Percentiles rank a stretch among this genome's conserved stretches.
These are phyloP conservation scores for Gymnocypris eckloni DNA, from an alignment of 2,797 vertebrate species.

Conservation along the genomic window DNA sequence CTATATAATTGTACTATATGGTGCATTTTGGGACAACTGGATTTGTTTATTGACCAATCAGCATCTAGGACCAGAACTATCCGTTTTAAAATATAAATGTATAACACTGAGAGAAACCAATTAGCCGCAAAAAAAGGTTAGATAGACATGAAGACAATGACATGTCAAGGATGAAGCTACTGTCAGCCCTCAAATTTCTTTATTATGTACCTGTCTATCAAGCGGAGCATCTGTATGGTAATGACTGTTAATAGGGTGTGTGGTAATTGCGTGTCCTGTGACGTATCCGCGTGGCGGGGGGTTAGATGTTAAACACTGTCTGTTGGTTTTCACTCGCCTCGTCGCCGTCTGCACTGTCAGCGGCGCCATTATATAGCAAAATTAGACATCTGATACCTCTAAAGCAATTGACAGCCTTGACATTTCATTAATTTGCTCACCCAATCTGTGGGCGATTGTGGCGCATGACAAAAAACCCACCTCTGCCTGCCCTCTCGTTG, in stretches of 20 bases:
- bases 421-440: conserved; percentile 85
- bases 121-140: conserved; percentile 63
- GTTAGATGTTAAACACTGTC: conserved; percentile 66
- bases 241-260: conserved; percentile 67
- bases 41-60: background rate
- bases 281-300: conserved; percentile 51
- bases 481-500: conserved; percentile 57
- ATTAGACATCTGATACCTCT: conserved; percentile 77
- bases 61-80: background rate
- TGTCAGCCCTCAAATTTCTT: conserved; percentile 61
- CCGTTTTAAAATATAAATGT: background rate
- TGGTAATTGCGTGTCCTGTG: conserved; percentile 64
- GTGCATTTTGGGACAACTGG: background rate
- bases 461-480: conserved; percentile 64
- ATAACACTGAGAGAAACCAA: conserved; percentile 65
- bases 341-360: conserved; percentile 58
- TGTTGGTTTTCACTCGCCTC: conserved; percentile 62
- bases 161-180: conserved; percentile 58
- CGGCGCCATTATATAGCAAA: conserved; percentile 70
- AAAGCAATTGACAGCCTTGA: conserved; percentile 77
- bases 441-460: conserved; percentile 76
- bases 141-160: conserved; percentile 39
- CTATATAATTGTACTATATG: background rate
- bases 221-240: conserved; percentile 59
- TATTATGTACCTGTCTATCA: conserved; percentile 66